Conservation (phyloP, 1,140 invertebrate species). For the Diabrotica virgifera region DNA sequence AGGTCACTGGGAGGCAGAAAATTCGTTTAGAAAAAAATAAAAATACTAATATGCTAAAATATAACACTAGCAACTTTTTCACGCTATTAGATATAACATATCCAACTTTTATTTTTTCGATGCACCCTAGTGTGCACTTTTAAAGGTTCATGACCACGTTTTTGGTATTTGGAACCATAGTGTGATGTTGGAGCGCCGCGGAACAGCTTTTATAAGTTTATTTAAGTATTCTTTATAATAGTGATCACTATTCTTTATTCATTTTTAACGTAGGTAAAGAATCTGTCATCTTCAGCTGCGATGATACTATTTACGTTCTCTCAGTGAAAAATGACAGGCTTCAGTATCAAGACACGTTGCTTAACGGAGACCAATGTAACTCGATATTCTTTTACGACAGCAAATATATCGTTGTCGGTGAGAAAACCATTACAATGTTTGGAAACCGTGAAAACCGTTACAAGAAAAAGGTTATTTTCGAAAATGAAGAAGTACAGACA, state of each 20-base stretch:
- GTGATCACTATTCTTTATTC: constrained; percentile 13
- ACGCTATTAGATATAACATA: too few relatives aligned
- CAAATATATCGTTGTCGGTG: constrained; percentile 8
- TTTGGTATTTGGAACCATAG: too few relatives aligned
- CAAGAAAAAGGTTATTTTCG: not conserved
- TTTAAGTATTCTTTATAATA: too few relatives aligned
- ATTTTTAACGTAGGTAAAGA: not conserved
- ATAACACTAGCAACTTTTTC: too few relatives aligned
- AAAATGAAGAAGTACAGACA: not conserved
- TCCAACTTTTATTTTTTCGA: too few relatives aligned
- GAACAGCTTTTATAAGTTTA: too few relatives aligned
- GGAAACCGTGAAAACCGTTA: not conserved
- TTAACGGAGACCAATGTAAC: constrained; percentile 9
- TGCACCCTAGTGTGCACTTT: too few relatives aligned
- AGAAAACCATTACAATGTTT: constrained; percentile 11
- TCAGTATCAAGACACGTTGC: not conserved
- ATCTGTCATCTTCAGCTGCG: constrained; percentile 12
- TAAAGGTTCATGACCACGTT: too few relatives aligned
- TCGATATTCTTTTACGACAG: constrained; percentile 11
- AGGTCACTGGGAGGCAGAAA: too few relatives aligned
- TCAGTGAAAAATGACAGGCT: not conserved
- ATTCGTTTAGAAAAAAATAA: too few relatives aligned
- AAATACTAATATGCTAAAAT: too few relatives aligned
- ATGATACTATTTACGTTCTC: constrained; percentile 6
- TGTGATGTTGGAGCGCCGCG: too few relatives aligned